phyloP scores from a whole-genome alignment of 2,113 vertebrate genomes.

The Campylomormyrus numenius region DNA sequence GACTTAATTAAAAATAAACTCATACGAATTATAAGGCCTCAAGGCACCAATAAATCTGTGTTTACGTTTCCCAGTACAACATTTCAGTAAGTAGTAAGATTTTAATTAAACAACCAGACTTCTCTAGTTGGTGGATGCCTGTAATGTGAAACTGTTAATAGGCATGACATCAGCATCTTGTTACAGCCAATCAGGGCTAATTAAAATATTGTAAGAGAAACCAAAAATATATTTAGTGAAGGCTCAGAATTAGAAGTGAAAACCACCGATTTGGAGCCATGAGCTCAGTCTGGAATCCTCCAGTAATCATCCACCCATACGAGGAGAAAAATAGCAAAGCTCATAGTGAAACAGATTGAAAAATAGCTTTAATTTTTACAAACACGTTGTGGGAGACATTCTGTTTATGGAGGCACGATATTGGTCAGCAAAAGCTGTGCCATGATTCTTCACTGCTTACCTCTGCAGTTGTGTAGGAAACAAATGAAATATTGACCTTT shows the following conservation, averaged over 20 bases:
- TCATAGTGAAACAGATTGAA: background rate
- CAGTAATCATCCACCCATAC: background rate
- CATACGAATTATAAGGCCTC: background rate
- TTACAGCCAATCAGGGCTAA: background rate
- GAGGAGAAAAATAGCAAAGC: background rate
- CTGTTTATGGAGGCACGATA: background rate
- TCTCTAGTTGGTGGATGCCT: background rate
- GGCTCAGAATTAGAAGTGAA: background rate
- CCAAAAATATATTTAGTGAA: background rate
- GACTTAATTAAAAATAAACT: background rate
- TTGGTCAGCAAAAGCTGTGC: background rate
- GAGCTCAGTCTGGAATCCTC: background rate
- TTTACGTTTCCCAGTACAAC: background rate
- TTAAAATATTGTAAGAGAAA: slow-evolving; percentile 2
- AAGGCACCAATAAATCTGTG: background rate
- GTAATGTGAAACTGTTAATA: background rate
- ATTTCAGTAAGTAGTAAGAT: background rate
- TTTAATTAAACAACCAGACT: background rate
- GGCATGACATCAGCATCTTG: background rate
- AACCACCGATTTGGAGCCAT: background rate
- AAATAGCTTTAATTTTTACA: background rate
- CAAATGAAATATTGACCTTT: background rate
- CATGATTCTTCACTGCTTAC: background rate
- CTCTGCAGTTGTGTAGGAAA: background rate
- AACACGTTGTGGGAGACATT: background rate